phyloP scores from a whole-genome alignment of 2,888 invertebrate species.

The Lobophora halterata region DNA sequence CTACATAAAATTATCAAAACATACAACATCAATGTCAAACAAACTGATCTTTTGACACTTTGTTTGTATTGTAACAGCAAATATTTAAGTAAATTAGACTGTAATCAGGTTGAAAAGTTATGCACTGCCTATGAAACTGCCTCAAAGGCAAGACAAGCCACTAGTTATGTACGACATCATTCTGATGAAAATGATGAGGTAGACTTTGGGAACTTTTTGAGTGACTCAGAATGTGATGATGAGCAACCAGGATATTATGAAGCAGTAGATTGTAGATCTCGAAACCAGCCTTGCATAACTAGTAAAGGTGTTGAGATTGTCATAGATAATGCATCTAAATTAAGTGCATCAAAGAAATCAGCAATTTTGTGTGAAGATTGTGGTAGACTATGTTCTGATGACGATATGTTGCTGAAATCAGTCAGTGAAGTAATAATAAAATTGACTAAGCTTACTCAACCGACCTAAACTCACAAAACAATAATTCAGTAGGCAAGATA shows the following conservation, averaged over 20 bases:
- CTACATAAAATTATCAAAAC: constrained; percentile 83
- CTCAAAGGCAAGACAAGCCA: constrained; percentile 10
- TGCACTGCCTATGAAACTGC: constrained; percentile 46
- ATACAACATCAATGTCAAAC: constrained; percentile 83
- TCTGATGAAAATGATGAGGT: constrained; percentile 53
- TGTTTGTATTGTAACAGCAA: constrained; percentile 83
- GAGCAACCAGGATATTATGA: constrained; percentile 41
- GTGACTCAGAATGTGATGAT: constrained; percentile 67
- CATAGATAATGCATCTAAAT: constrained; percentile 70
- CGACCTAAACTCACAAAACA: constrained; percentile 27
- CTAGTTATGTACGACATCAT: constrained; percentile 34
- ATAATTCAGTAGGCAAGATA: constrained; percentile 12
- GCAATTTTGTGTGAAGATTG: constrained; percentile 87
- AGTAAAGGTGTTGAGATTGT: constrained; percentile 78
- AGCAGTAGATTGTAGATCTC: too few species aligned
- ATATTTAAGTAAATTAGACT: constrained; percentile 47
- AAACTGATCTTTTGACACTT: constrained; percentile 85
- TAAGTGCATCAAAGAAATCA: constrained; percentile 67
- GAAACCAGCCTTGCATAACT: constrained; percentile 62
- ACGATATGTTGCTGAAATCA: constrained; percentile 52
- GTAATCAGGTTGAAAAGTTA: constrained; percentile 51
- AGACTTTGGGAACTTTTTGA: constrained; percentile 59
- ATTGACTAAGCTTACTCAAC: constrained; percentile 43
- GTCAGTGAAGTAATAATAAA: constrained; percentile 45
- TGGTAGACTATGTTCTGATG: constrained; percentile 89